These are phyloP conservation scores for Propithecus deckenii DNA, from an alignment of 2,797 vertebrate species.

Conservation along the genomic window DNA sequence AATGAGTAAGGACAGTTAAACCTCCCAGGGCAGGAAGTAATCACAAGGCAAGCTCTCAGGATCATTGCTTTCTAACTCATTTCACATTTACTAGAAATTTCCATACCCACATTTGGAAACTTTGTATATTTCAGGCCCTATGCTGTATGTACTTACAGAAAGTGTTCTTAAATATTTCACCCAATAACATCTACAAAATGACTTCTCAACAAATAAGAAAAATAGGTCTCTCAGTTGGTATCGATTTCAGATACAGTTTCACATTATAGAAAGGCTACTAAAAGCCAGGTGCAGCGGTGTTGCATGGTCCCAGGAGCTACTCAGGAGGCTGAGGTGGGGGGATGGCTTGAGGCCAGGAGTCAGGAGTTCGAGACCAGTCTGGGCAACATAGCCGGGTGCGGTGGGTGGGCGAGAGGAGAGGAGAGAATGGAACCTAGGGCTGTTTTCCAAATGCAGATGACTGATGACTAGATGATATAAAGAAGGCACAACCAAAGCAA, in stretches of 20 bases:
- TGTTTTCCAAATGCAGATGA: background rate
- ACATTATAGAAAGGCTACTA: background rate
- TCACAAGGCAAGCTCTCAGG: background rate
- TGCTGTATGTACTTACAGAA: constrained; percentile 14
- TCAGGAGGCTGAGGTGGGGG: too few species aligned
- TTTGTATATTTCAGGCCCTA: background rate
- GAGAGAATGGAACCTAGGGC: background rate
- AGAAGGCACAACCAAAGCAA: constrained; percentile 81
- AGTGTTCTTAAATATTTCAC: background rate
- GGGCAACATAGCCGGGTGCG: background rate
- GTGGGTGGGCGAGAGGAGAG: background rate
- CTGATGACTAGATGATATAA: constrained; percentile 46
- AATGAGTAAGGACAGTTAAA: background rate
- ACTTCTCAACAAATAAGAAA: background rate
- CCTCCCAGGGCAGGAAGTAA: background rate
- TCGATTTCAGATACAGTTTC: background rate
- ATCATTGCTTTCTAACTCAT: background rate
- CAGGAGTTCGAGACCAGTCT: background rate
- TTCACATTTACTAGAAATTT: background rate
- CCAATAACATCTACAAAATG: background rate
- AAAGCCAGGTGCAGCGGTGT: background rate
- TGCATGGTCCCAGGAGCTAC: too few species aligned
- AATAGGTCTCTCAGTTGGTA: background rate
- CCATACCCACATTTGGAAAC: background rate
- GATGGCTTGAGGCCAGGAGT: background rate